A percentile compares a stretch with the other conserved stretches of the same genome.
Evolutionary conservation across 2,113 vertebrate genomes (phyloP).

Genomic region (Urocynchramus pylzowi): DNA sequence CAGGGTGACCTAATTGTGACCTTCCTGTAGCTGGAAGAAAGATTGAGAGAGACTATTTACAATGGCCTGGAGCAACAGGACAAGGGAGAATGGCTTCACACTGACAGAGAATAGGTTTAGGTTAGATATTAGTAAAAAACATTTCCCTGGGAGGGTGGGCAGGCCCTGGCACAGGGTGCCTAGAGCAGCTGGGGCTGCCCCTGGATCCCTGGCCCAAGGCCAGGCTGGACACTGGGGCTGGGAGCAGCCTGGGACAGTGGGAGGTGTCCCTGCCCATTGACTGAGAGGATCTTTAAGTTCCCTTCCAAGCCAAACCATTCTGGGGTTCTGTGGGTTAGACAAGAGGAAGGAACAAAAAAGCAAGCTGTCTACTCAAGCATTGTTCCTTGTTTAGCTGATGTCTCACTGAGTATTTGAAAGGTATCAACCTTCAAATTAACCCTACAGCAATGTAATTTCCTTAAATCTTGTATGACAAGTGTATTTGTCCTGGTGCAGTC

Average conservation of each 20-base stretch:
- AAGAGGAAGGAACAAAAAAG: background rate
- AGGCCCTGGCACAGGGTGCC: background rate
- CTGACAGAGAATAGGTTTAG: too few species aligned
- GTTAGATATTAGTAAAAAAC: background rate
- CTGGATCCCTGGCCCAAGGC: background rate
- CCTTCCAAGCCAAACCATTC: background rate
- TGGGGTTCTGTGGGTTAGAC: background rate
- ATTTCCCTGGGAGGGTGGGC: fast-evolving
- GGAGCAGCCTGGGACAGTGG: background rate
- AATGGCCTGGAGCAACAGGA: background rate
- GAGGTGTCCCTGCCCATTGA: background rate
- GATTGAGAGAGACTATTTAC: background rate
- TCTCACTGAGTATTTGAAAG: background rate
- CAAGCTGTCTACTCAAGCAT: background rate
- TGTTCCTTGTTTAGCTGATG: background rate
- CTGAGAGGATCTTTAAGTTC: background rate
- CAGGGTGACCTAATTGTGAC: background rate
- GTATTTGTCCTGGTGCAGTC: background rate
- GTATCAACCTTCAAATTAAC: background rate
- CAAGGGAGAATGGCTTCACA: background rate
- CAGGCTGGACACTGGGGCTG: fast-evolving
- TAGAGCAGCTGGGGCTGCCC: background rate
- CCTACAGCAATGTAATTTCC: background rate
- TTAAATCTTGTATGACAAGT: background rate
- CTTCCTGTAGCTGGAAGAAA: background rate